Percentiles rank a stretch among this genome's conserved stretches.
phyloP scores from a whole-genome alignment of 2,888 invertebrate genomes.

The Ophion ellenae region DNA sequence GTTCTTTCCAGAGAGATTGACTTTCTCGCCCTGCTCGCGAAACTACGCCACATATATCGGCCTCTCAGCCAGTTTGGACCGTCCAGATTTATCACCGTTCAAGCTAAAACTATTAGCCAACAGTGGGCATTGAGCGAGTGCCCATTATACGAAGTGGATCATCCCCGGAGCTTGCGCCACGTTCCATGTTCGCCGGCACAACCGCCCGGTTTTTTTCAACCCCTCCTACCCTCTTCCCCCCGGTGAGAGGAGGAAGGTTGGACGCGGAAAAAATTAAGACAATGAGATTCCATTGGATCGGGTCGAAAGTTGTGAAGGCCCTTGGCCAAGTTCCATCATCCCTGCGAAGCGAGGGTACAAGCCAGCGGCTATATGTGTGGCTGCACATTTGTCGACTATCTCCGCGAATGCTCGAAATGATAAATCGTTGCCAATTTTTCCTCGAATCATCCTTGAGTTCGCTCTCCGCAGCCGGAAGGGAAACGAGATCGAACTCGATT shows the following conservation, averaged over 20 bases:
- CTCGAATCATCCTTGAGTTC: conserved; percentile 46
- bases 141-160: conserved; percentile 40
- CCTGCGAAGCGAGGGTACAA: conserved; percentile 12
- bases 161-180: neutral
- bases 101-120: conserved; percentile 49
- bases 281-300: conserved; percentile 45
- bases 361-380: neutral
- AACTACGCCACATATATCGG: neutral
- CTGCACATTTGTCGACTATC: neutral
- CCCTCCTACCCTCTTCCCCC: neutral
- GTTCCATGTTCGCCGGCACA: neutral
- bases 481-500: conserved; percentile 13
- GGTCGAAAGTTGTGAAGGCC: conserved; percentile 48
- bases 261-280: conserved; percentile 19
- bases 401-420: conserved; percentile 47
- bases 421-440: conserved; percentile 58
- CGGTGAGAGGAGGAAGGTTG: neutral
- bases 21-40: neutral
- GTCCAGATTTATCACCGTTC: conserved; percentile 44
- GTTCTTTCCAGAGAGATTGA: conserved; percentile 1
- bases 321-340: conserved; percentile 57
- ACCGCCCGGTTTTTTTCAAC: neutral
- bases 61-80: neutral
- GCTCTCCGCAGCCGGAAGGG: conserved; percentile 17
- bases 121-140: conserved; percentile 31